Evolutionary conservation across 2,797 vertebrate genomes (phyloP).

Genomic region (Percopsis omiscomaycus): DNA sequence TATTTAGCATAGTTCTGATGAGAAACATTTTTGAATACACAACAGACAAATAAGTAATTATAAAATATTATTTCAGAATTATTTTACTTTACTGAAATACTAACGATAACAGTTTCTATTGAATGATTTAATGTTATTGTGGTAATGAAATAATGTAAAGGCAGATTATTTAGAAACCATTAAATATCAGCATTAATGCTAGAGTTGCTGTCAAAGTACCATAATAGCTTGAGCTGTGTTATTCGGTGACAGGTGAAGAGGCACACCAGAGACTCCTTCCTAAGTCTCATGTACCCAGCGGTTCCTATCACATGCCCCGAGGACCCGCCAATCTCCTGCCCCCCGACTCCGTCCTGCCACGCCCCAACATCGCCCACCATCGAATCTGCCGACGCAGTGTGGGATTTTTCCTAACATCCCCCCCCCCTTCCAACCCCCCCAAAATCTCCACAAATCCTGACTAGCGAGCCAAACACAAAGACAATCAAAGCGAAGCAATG

Average conservation of each 20-base stretch:
- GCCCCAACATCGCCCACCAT: constrained; percentile 25
- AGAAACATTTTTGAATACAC: background rate
- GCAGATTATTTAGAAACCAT: too few species aligned
- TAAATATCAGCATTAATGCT: too few species aligned
- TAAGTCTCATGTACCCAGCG: constrained; percentile 88
- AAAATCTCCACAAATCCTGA: constrained; percentile 12
- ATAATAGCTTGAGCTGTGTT: background rate
- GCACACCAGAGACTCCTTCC: constrained; percentile 85
- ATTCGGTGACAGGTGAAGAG: constrained; percentile 81
- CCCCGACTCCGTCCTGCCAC: constrained; percentile 59
- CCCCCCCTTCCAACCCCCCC: background rate
- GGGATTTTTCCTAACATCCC: constrained; percentile 77
- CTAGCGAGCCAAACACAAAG: constrained; percentile 59
- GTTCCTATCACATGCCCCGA: constrained; percentile 76
- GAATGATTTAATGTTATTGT: too few species aligned
- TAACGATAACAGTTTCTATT: too few species aligned
- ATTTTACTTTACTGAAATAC: too few species aligned
- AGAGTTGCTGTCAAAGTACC: too few species aligned
- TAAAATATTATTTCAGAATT: background rate
- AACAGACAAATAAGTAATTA: background rate
- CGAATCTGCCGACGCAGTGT: constrained; percentile 59
- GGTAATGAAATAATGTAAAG: too few species aligned
- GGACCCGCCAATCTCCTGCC: constrained; percentile 66
- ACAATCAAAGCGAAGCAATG: constrained; percentile 66
- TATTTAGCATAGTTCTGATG: background rate